Base-by-base conservation (phyloP, 1,140 invertebrate genomes). In the Drosophila asahinai region DNA sequence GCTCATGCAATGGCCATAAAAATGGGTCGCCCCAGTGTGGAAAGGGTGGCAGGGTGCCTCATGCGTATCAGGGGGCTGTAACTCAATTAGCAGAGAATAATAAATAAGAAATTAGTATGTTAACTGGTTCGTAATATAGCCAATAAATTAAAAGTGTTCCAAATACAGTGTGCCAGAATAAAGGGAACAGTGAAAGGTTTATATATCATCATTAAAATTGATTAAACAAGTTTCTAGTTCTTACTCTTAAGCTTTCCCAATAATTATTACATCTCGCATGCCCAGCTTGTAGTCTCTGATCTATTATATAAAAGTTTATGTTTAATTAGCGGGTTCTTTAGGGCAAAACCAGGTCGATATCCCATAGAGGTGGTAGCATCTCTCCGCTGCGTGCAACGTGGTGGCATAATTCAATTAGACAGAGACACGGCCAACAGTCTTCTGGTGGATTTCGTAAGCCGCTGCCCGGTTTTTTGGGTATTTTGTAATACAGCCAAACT, bases 401-500 rank as follows among this genome's bases (percentile, higher is more conserved):
- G 45, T 54, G 58, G 14, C 40, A 42, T 77, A 77, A 77, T 70
- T 68, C 38, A 77, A 70, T 61, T 68, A 77, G 49, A 63, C 17
- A 55, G 63, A 60, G 45, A 27, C 12, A 48, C 49, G 45, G 40
- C 11, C 42, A 36, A 52, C 33, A 36, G 33, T 45, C 57, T 62
- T 40, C 42, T 52, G 27, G 38, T 27, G 47, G 63, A 67, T 86
- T 82, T 86, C 83, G 58, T 86, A 86, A 86, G 83, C 59, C 19
- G n/a, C 30, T 22, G 40, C 19, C 12, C 75, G 74, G 73, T 45
- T 83, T 77, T 77, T 89, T 8, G 66, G 54, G 58, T 89, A 90
- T 89, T 89, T 89, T 75, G 84, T 89, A 89, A 89, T 90, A 89
- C 68, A 59, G 51, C 33, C 58, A 55, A 81, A 49, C 52, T 67